Conservation (phyloP, 2,888 invertebrate species). For the Scaptodrosophila latifasciaeformis region DNA sequence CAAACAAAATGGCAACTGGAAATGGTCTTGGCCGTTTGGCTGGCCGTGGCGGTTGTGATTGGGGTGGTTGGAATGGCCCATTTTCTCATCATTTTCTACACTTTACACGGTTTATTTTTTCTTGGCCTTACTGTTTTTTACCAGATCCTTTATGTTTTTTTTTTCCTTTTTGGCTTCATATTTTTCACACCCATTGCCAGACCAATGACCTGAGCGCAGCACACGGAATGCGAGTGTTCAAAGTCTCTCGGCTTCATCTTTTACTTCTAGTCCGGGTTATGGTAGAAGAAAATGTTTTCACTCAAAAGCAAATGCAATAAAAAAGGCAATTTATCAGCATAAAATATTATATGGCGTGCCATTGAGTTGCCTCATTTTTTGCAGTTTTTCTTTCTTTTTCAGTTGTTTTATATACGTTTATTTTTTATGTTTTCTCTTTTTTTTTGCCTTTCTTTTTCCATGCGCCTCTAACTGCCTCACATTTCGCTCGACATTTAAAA, state of each 20-base stretch:
- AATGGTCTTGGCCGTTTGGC: constrained; percentile 23
- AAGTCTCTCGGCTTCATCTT: too few species aligned
- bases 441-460: background rate
- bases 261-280: too few species aligned
- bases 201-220: background rate
- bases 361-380: constrained; percentile 64
- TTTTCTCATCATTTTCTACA: constrained; percentile 24
- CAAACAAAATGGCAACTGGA: constrained; percentile 37
- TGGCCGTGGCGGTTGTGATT: background rate
- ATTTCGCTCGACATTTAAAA: constrained; percentile 37
- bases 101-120: constrained; percentile 27
- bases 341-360: constrained; percentile 70
- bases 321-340: constrained; percentile 67
- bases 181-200: background rate
- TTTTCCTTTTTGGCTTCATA: background rate
- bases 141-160: background rate
- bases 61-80: background rate
- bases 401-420: too few species aligned
- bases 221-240: background rate
- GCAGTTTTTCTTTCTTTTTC: background rate
- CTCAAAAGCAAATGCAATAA: constrained; percentile 67
- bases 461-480: background rate
- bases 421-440: constrained; percentile 10
- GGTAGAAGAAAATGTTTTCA: constrained; percentile 56
- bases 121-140: background rate